phyloP scores from a whole-genome alignment of 1,140 invertebrate genomes.

The Nomia melanderi region DNA sequence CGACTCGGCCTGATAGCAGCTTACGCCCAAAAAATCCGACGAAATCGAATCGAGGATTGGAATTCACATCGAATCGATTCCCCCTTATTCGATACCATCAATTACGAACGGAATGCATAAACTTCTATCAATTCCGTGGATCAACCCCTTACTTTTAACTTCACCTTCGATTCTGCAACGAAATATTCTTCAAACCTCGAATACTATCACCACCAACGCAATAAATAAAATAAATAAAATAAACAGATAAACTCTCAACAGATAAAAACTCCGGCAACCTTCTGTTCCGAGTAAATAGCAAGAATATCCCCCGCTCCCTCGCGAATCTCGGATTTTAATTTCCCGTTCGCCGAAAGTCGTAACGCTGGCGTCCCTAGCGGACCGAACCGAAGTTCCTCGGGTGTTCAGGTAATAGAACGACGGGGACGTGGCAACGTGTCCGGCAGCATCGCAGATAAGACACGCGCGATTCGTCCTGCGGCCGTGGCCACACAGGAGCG shows the following conservation, averaged over 20 bases:
- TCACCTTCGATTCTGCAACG: too few species aligned
- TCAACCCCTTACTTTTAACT: not conserved
- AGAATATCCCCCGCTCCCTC: too few species aligned
- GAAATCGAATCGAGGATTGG: not conserved
- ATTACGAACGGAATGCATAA: too few species aligned
- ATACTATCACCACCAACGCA: too few species aligned
- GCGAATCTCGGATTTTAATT: not conserved
- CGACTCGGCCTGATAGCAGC: slow-evolving; percentile 7
- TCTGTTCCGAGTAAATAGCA: too few species aligned
- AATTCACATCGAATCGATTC: not conserved
- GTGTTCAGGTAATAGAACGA: not conserved
- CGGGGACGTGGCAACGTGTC: slow-evolving; percentile 9
- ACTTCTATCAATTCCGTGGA: too few species aligned
- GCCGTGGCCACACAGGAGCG: not conserved
- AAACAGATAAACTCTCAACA: too few species aligned
- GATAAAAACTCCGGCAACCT: too few species aligned
- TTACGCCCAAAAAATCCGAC: not conserved
- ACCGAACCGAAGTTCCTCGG: not conserved
- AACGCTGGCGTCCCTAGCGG: not conserved
- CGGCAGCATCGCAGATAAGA: slow-evolving; percentile 52
- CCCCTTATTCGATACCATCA: not conserved
- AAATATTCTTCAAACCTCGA: too few species aligned
- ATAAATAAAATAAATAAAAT: too few species aligned
- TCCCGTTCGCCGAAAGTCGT: not conserved
- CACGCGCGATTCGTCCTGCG: slow-evolving; percentile 52